These are phyloP conservation scores for Cartodere bifasciata DNA, from an alignment of 2,888 invertebrate genomes.

Conservation along the genomic window DNA sequence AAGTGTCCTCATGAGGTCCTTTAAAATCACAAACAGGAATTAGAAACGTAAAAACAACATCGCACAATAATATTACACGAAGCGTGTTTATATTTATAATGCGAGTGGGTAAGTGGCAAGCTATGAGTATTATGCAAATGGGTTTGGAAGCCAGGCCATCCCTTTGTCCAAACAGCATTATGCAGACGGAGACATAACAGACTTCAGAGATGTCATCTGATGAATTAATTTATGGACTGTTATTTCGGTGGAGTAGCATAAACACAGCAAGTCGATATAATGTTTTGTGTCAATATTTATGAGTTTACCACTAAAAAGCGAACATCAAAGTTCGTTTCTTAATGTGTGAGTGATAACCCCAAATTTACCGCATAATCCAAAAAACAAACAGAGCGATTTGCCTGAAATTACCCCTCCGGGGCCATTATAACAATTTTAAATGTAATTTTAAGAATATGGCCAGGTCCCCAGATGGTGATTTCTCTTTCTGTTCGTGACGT, in stretches of 20 bases:
- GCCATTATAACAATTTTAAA: slow-evolving; percentile 28
- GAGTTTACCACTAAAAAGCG: too few species aligned
- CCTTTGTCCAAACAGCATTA: slow-evolving; percentile 34
- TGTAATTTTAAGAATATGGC: slow-evolving; percentile 30
- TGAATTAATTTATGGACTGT: slow-evolving; percentile 36
- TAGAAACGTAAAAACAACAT: too few species aligned
- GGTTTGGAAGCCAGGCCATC: slow-evolving; percentile 28
- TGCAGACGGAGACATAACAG: slow-evolving; percentile 25
- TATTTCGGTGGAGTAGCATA: slow-evolving; percentile 30
- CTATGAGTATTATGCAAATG: slow-evolving; percentile 32
- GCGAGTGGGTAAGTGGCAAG: slow-evolving; percentile 28
- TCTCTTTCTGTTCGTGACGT: slow-evolving; percentile 29
- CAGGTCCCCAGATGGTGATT: slow-evolving; percentile 28
- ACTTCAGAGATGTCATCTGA: slow-evolving; percentile 30
- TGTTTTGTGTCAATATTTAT: slow-evolving; percentile 34
- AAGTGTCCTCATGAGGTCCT: too few species aligned
- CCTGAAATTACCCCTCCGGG: slow-evolving; percentile 20
- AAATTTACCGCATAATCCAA: slow-evolving; percentile 28
- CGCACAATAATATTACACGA: too few species aligned
- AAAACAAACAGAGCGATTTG: slow-evolving; percentile 26
- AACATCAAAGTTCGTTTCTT: too few species aligned
- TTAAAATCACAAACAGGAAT: too few species aligned
- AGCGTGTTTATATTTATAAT: slow-evolving; percentile 29
- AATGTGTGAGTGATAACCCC: too few species aligned
- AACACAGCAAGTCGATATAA: slow-evolving; percentile 29